phyloP scores from a whole-genome alignment of 2,113 vertebrate genomes.

The Arenaria interpres region DNA sequence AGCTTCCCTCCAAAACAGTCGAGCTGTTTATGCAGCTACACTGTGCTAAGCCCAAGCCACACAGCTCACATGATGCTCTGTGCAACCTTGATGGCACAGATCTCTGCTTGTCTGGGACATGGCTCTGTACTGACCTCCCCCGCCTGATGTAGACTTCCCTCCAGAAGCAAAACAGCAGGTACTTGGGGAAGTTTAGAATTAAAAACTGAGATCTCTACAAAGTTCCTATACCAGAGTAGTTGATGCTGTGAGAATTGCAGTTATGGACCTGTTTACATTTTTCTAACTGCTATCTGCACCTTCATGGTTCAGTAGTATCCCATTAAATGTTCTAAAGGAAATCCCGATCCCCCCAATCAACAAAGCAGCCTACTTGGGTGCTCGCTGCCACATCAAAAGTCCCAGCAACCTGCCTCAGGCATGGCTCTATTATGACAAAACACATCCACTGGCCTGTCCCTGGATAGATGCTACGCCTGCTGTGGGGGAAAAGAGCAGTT shows the following conservation, averaged over 20 bases:
- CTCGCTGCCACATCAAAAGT: accelerated
- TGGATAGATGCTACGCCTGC: not conserved
- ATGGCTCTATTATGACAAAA: not conserved
- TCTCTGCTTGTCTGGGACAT: not conserved
- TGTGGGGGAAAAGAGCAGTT: not conserved
- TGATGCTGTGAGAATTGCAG: not conserved
- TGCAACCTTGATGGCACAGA: not conserved
- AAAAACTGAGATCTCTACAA: not conserved
- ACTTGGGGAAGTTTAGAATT: not conserved
- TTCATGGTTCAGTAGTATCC: not conserved
- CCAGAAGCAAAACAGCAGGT: not conserved
- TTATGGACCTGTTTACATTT: not conserved
- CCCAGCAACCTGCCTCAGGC: not conserved
- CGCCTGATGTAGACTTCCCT: not conserved
- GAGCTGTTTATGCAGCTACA: not conserved
- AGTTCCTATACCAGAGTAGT: not conserved
- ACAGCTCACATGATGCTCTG: not conserved
- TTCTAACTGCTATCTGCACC: not conserved
- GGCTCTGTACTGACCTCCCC: not conserved
- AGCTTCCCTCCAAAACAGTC: not conserved
- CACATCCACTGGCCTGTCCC: not conserved
- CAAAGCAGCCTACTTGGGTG: not conserved
- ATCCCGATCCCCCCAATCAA: accelerated
- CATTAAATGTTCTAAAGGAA: not conserved
- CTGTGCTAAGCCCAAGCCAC: not conserved